Evolutionary conservation across 2,113 vertebrate species (phyloP).

Genomic region (Gadus macrocephalus): DNA sequence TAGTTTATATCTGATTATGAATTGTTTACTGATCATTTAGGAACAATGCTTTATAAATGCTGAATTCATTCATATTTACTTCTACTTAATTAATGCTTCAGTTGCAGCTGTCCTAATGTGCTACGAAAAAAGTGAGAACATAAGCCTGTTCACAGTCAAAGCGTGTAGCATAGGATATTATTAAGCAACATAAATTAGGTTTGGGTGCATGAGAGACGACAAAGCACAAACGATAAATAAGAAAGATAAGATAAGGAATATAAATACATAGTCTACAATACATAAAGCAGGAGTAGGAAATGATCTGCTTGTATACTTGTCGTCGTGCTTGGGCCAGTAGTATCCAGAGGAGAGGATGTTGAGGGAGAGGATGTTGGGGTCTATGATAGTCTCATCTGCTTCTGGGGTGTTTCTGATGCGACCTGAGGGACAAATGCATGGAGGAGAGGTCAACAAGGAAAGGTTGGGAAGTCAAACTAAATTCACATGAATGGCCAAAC

Average conservation of each 20-base stretch:
- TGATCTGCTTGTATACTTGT: slow-evolving; percentile 77
- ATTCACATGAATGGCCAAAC: too few relatives aligned
- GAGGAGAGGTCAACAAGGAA: neutral
- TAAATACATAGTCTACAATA: neutral
- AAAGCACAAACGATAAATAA: neutral
- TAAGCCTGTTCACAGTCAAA: too few relatives aligned
- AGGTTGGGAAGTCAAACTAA: too few relatives aligned
- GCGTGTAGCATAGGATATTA: too few relatives aligned
- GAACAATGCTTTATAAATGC: too few relatives aligned
- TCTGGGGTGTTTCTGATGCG: slow-evolving; percentile 95
- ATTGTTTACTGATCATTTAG: too few relatives aligned
- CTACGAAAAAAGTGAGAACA: too few relatives aligned
- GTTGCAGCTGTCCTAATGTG: too few relatives aligned
- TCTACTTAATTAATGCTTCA: too few relatives aligned
- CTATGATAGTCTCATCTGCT: slow-evolving; percentile 91
- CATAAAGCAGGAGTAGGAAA: neutral
- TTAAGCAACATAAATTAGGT: too few relatives aligned
- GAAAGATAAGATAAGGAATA: neutral
- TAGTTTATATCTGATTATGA: too few relatives aligned
- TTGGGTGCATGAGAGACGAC: neutral
- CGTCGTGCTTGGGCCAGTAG: slow-evolving; percentile 86
- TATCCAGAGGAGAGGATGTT: slow-evolving; percentile 92
- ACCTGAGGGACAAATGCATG: slow-evolving; percentile 65
- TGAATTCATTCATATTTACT: too few relatives aligned
- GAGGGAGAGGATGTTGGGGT: slow-evolving; percentile 97